Conservation (phyloP, 2,797 vertebrate species). For the Limosa lapponica region DNA sequence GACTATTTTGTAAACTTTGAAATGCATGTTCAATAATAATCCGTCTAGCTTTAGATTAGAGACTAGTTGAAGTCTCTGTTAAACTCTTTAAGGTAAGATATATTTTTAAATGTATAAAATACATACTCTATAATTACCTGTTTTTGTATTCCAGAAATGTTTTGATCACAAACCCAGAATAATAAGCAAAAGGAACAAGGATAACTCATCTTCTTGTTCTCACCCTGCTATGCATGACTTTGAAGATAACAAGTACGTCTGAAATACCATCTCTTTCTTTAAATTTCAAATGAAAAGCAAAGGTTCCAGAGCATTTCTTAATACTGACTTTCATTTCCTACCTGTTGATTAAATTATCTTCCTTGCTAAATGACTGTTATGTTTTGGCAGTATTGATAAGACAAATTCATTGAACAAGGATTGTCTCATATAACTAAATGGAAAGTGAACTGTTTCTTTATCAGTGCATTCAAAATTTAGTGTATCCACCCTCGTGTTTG, state of each 20-base stretch:
- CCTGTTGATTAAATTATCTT: neutral
- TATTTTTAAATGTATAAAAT: neutral
- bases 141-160: conserved; percentile 88
- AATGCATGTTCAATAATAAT: neutral
- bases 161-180: conserved; percentile 99
- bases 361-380: neutral
- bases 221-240: conserved; percentile 94
- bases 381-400: neutral
- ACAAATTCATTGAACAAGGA: neutral
- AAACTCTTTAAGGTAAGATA: neutral
- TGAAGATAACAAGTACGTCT: conserved; percentile 94
- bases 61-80: neutral
- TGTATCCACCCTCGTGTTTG: neutral
- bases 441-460: neutral
- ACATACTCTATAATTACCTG: neutral
- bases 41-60: neutral
- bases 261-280: neutral
- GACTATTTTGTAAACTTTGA: neutral
- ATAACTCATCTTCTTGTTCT: conserved; percentile 91
- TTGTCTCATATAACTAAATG: neutral
- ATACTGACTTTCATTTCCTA: neutral
- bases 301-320: neutral
- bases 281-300: neutral
- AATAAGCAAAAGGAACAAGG: conserved; percentile 97
- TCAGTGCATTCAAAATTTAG: neutral